phyloP scores from a whole-genome alignment of 2,113 vertebrate species.

The Pseudorectes ferrugineus region DNA sequence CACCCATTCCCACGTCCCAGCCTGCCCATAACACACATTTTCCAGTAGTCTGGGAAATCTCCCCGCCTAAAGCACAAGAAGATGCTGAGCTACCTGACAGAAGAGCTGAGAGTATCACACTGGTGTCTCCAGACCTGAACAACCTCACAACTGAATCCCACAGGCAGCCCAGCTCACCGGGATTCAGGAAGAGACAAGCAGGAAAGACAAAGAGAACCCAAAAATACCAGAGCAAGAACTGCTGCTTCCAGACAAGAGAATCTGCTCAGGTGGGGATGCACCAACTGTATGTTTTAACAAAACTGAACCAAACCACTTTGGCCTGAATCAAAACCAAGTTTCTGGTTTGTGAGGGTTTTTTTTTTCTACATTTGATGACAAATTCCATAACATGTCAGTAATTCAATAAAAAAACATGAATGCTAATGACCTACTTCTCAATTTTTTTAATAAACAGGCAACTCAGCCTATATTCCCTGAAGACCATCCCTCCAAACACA shows the following conservation, averaged over 20 bases:
- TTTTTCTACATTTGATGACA: neutral
- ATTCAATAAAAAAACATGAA: neutral
- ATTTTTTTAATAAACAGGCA: neutral
- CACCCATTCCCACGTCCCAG: neutral
- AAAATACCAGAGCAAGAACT: neutral
- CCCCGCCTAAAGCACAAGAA: fast-evolving
- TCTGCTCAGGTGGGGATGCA: fast-evolving
- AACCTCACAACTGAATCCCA: neutral
- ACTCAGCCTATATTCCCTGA: neutral
- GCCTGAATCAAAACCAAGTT: neutral
- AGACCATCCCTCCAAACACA: neutral
- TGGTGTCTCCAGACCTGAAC: fast-evolving
- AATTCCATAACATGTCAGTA: fast-evolving
- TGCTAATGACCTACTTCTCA: neutral
- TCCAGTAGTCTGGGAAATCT: neutral
- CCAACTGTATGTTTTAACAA: neutral
- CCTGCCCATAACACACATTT: neutral
- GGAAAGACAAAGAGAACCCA: neutral
- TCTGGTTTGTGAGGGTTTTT: too few relatives aligned
- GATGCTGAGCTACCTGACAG: neutral
- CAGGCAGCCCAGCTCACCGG: fast-evolving
- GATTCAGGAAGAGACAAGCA: neutral
- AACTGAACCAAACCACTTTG: neutral
- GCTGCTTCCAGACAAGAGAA: neutral
- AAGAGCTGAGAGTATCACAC: neutral